Evolutionary conservation across 2,797 vertebrate genomes (phyloP), one percentile per base, ranked within the genome.

Genomic region (Melanotaenia parkinsoni): DNA sequence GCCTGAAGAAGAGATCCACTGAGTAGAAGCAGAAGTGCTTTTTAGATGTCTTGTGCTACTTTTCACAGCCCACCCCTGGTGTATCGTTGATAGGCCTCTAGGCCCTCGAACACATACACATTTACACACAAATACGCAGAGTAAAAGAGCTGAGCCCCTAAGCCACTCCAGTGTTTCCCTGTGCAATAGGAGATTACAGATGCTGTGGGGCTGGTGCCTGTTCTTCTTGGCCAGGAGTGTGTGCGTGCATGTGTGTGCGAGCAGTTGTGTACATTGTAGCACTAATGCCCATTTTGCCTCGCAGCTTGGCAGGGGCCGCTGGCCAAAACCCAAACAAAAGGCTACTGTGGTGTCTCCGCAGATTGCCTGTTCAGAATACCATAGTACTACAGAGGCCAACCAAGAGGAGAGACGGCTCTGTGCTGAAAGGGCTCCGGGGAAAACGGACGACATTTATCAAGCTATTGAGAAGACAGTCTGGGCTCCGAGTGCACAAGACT

Each of bases 131-230:
- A 50, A 71, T 50, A 69, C 24, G 45, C 57, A 35, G 0, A 65
- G 80, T 74, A 83, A 86, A 77, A 86, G 88, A 87, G 86, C 89
- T 82, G 87, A 93, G 91, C 91, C 89, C 77, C 82, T 80, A 70
- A 90, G 88, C 89, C 91, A 88, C 90, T 94, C 86, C 86, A 91
- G 86, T 83, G 89, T 87, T 91, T 92, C 91, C 88, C 94, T 94
- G 93, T 90, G 90, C 90, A 89, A 89, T 88, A 90, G 89, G 86
- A 94, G 94, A 95, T 94, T 94, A 94, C 93, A 95, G 93, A 92
- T 92, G 93, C 92, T 92, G 80, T 85, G 87, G 86, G 88, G 85
- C 85, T 76, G 81, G 32, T 91, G 92, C 91, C 89, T 83, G 87
- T 79, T 87, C 91, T 84, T 89, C 85, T 43, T 56, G 67, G 89